Conservation (phyloP, 2,113 vertebrate genomes). For the Felis chaus region DNA sequence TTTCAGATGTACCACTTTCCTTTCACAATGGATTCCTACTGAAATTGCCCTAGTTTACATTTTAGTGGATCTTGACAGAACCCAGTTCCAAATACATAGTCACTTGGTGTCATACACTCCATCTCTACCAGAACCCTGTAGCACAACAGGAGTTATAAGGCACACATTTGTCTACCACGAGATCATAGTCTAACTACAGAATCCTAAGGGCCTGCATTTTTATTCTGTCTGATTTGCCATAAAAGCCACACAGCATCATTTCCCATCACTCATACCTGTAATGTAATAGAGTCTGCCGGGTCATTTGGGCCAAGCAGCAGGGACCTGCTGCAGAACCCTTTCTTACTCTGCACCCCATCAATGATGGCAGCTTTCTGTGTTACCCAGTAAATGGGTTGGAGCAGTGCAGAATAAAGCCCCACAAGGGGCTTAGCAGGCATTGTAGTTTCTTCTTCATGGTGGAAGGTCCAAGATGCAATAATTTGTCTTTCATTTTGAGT, state of each 20-base stretch:
- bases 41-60: background rate
- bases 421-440: background rate
- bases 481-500: constrained; percentile 14
- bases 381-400: background rate
- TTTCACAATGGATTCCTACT: background rate
- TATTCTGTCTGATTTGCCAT: background rate
- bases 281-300: background rate
- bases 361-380: background rate
- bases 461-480: background rate
- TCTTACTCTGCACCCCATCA: background rate
- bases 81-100: background rate
- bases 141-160: background rate
- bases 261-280: background rate
- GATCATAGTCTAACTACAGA: background rate
- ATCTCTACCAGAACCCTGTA: background rate
- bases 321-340: background rate
- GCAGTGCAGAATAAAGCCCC: background rate
- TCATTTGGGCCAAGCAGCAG: background rate
- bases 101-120: background rate
- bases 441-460: background rate
- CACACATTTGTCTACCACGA: background rate
- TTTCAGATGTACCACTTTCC: background rate
- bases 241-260: background rate
- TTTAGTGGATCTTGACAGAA: background rate
- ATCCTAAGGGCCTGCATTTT: background rate